Evolutionary conservation across 2,113 vertebrate genomes (phyloP).

Genomic region (Trogon surrucura): DNA sequence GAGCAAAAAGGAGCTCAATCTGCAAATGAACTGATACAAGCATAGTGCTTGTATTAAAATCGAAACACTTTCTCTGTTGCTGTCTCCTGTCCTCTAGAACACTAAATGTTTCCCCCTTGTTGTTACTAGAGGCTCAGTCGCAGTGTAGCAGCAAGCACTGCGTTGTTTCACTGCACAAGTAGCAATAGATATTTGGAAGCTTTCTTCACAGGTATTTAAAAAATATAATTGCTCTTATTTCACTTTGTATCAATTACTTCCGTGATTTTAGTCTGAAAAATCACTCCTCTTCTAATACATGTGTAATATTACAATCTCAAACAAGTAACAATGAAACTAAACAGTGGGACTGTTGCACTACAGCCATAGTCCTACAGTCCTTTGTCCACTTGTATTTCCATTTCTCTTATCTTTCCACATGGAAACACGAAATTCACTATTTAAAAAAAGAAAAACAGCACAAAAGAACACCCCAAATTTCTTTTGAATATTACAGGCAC

Average conservation of each 20-base stretch:
- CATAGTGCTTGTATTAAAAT: neutral
- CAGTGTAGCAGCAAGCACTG: neutral
- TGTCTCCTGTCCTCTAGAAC: neutral
- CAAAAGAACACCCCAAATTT: neutral
- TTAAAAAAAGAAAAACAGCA: neutral
- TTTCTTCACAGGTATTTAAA: neutral
- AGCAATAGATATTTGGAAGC: neutral
- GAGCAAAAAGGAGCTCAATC: neutral
- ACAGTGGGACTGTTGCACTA: neutral
- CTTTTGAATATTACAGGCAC: slow-evolving; percentile 19
- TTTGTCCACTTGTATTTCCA: too few relatives aligned
- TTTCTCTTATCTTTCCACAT: neutral
- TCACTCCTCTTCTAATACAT: neutral
- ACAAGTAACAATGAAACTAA: neutral
- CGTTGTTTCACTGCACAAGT: neutral
- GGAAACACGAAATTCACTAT: slow-evolving; percentile 3
- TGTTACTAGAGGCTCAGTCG: neutral
- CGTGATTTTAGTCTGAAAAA: neutral
- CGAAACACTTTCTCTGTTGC: neutral
- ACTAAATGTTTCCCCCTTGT: neutral
- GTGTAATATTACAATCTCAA: neutral
- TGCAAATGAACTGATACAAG: neutral
- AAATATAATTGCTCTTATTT: neutral
- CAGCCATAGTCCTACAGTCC: too few relatives aligned
- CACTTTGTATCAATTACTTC: neutral